Percentiles rank a stretch among this genome's conserved stretches.
Evolutionary conservation across 2,888 invertebrate species (phyloP).

Genomic region (Elgonia sp.): DNA sequence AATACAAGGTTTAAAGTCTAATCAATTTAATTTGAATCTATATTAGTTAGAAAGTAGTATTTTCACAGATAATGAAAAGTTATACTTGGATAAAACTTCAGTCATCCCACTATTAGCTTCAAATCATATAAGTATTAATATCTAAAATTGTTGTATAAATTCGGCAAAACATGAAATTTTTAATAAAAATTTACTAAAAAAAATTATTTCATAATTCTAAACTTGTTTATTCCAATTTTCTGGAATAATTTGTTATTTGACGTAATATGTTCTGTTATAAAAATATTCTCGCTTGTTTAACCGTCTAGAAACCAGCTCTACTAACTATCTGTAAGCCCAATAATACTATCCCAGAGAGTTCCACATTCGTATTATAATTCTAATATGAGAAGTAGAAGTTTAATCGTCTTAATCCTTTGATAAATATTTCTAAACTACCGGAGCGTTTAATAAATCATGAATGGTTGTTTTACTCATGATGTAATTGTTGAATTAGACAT

Average conservation of each 20-base stretch:
- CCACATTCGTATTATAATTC: slow-evolving; percentile 42
- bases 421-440: slow-evolving; percentile 33
- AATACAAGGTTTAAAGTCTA: too few relatives aligned
- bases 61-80: too few relatives aligned
- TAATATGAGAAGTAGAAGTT: slow-evolving; percentile 33
- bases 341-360: slow-evolving; percentile 16
- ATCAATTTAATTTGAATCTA: too few relatives aligned
- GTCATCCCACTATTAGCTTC: too few relatives aligned
- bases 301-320: slow-evolving; percentile 8
- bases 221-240: not conserved
- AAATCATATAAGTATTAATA: too few relatives aligned
- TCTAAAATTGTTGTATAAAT: too few relatives aligned
- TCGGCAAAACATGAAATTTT: too few relatives aligned
- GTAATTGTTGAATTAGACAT: slow-evolving; percentile 1
- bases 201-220: too few relatives aligned
- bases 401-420: slow-evolving; percentile 51
- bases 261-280: not conserved
- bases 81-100: too few relatives aligned
- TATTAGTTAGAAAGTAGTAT: too few relatives aligned
- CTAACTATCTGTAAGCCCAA: slow-evolving; percentile 32
- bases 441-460: slow-evolving; percentile 12
- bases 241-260: not conserved
- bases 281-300: not conserved
- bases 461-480: not conserved
- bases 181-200: too few relatives aligned